Base-by-base conservation (phyloP, 2,888 invertebrate species). In the Norana najaformis region DNA sequence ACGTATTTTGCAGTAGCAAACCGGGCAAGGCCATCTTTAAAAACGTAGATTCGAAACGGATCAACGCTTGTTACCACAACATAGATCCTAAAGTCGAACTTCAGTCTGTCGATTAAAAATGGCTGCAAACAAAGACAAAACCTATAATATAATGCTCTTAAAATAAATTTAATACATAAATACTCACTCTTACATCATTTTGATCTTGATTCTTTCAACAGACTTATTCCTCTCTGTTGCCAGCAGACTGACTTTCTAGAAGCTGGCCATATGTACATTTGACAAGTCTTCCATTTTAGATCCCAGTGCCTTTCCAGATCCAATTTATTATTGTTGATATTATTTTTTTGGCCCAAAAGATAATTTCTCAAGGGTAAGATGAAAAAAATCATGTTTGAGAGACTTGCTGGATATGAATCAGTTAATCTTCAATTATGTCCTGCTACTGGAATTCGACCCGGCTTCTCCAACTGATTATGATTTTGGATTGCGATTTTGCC, bases 81-180 rank as follows among this genome's bases (percentile, higher is more conserved):
- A 94, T 98, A 98, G 23, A 98, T 96, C 91, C 98, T 96, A 91
- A 98, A 96, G 95, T 98, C 98, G 95, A 98, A 98, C 95, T 98
- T 98, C 94, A 97, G 98, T 2, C 98, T 97, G 94, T 98, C 98
- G 89, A 98, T 97, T 88, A 98, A 95, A 92, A 97, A 97, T 0
- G 98, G 98, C 96, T 97, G 94, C 23, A 95, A 85, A 85, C 85
- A 85, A 94, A 93, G 82, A 83, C 85, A 89, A 47, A 47, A 47
- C 47, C 47, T 47, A 47, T 41, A 41, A 41, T 41, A 41, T 18
- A 41, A 41, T 41, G 41, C 41, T 41, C 18, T 47, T 14, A 47
- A 5, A 5, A 47, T 14, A 5, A 47, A 5, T 14, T 11, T 47
- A 23, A 47, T 20, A 47, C 47, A 47, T 47, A 23, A 16, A 47